Evolutionary conservation across 2,113 vertebrate genomes (phyloP).

Genomic region (Tympanuchus pallidicinctus): DNA sequence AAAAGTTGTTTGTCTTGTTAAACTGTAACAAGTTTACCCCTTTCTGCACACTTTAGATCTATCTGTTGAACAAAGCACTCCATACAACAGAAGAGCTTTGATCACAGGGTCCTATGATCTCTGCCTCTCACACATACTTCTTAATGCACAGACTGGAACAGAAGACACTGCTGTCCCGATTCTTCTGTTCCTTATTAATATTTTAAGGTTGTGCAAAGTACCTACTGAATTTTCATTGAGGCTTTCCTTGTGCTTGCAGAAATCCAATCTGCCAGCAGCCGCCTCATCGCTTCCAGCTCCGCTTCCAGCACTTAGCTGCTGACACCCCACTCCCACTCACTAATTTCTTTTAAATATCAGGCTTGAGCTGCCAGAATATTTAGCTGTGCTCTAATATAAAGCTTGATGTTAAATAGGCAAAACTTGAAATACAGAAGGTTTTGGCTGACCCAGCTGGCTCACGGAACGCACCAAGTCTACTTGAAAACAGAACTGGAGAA

Average conservation of each 20-base stretch:
- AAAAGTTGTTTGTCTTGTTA: not conserved
- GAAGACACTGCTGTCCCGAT: not conserved
- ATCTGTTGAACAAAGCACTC: not conserved
- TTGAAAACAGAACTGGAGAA: not conserved
- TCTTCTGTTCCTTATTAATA: not conserved
- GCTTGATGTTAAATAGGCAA: slow-evolving; percentile 7
- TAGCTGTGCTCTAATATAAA: slow-evolving; percentile 12
- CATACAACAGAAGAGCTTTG: not conserved
- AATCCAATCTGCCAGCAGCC: not conserved
- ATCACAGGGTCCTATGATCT: not conserved
- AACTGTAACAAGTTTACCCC: not conserved
- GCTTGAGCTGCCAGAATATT: slow-evolving; percentile 13
- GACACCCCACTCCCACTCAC: not conserved
- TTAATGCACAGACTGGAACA: not conserved
- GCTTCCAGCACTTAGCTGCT: not conserved
- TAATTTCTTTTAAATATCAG: slow-evolving; percentile 8
- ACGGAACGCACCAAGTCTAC: fast-evolving
- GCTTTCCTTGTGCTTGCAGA: not conserved
- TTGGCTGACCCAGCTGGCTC: not conserved
- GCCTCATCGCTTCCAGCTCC: not conserved
- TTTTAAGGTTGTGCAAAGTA: not conserved
- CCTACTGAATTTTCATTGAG: not conserved
- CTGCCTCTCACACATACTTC: not conserved
- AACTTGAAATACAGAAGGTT: slow-evolving; percentile 18
- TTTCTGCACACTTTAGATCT: not conserved